Evolutionary conservation across 2,113 vertebrate species (phyloP).

Genomic region (Mirza zaza): DNA sequence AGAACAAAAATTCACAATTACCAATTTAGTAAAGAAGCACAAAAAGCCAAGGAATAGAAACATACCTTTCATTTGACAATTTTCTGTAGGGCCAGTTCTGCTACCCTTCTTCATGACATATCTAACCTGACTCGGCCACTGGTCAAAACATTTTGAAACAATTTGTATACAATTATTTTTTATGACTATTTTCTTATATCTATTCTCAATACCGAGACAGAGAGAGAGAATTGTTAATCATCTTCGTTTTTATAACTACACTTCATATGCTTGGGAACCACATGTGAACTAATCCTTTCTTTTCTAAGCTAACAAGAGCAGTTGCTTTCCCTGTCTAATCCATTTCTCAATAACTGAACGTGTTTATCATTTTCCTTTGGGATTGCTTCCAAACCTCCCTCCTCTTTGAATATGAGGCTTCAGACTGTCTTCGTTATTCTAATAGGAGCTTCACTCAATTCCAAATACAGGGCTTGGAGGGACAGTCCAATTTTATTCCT

Average conservation of each 20-base stretch:
- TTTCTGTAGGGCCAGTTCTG: not conserved
- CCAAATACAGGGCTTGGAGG: not conserved
- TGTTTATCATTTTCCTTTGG: slow-evolving; percentile 26
- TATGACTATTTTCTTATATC: not conserved
- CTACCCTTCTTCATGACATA: not conserved
- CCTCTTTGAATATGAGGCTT: not conserved
- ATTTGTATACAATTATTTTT: not conserved
- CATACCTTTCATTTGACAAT: not conserved
- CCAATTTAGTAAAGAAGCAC: not conserved
- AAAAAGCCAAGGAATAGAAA: not conserved
- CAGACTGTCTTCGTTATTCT: not conserved
- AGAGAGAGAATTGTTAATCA: not conserved
- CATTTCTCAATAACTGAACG: not conserved
- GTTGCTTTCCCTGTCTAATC: slow-evolving; percentile 44
- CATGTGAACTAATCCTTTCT: not conserved
- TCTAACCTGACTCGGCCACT: not conserved
- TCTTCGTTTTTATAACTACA: not conserved
- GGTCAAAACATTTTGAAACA: not conserved
- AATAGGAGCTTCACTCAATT: not conserved
- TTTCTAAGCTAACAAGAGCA: not conserved
- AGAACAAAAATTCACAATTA: not conserved
- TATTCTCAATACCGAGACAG: not conserved
- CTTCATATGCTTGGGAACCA: not conserved
- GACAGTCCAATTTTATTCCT: not conserved
- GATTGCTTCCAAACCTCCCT: not conserved